Base-by-base conservation (phyloP, 1,140 invertebrate genomes). In the Lepidurus packardi region DNA sequence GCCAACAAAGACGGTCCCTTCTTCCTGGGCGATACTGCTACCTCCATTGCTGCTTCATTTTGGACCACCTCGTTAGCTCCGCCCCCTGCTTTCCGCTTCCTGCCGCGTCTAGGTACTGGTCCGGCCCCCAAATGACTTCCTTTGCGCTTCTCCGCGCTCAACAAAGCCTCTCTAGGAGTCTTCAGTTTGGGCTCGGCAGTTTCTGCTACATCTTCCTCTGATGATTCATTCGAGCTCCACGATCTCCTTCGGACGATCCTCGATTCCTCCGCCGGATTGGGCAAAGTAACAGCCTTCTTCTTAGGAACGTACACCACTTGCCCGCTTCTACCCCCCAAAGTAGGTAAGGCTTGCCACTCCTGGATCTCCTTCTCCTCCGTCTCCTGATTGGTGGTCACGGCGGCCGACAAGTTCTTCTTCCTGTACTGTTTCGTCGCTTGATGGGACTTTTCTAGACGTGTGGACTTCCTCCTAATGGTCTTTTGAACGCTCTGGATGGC, bases 381-480 rank as follows among this genome's bases (percentile, higher is more conserved):
- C n/a, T 25, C 10, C n/a, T n/a, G n/a, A 6, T 77, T 65, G 6
- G 65, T 34, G 34, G n/a, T 34, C 24, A 21, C 45, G 45, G 43
- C 34, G 25, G 76, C 53, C 16, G 76, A 7, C 16, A 43, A 75
- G 9, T n/a, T 10, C 43, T 43, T 24, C 75, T 79, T 11, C 76
- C 75, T 74, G 77, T 73, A 77, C 74, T 78, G 44, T 78, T 81
- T 76, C 79, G 78, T 74, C 80, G 80, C 8, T 76, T 73, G 9
- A 24, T 74, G 25, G 47, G 73, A 34, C 78, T 79, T 34, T 73
- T 43, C 11, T 44, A 53, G n/a, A 75, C 79, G 43, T 79, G 73
- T 34, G 78, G 73, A 13, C 74, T 77, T 78, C 80, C 80, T 73
- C 77, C 74, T 75, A 79, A 80, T 25, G 81, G 81, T 16, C 78